Base-by-base conservation (phyloP, 1,140 invertebrate genomes). In the Zaprionus inermis region DNA sequence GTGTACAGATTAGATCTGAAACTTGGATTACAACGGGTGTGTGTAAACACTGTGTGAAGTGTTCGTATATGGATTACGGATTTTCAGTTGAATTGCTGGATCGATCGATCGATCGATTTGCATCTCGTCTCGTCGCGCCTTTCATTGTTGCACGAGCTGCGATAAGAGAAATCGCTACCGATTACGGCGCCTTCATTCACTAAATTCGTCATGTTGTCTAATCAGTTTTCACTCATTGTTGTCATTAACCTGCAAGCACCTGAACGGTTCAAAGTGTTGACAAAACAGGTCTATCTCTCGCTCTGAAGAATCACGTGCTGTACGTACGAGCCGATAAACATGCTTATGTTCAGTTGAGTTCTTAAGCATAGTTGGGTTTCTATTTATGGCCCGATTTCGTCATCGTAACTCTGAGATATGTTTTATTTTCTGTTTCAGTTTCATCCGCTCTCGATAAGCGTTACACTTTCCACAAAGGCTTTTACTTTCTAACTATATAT, bases 401-500 rank as follows among this genome's bases (percentile, higher is more conserved):
- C 83, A 88, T 88, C 74, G 61, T 70, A 61, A 67, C 46, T 41
- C 52, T 30, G 7, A 30, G 44, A 30, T 24, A 51, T 41, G 38
- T 72, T 16, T 28, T 61, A 24, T 34, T n/a, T 41, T 24, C 46
- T 22, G 36, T 18, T 38, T 30, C 30, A 32, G 67, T 36, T 65
- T 56, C 71, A 68, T 72, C 68, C 54, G 61, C 59, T 74, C 83
- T 71, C 83, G 83, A 86, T 86, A 86, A 86, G 83, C 76, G 63
- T 75, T 76, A 64, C 46, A 56, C 57, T 68, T 73, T 76, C 56
- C 49, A 57, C 49, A 57, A 18, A 28, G 51, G 70, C 74, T 77
- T 85, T 81, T 84, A 83, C 78, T 84, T 84, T 86, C 84, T 72
- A 72, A 49, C 44, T 49, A 20, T 10, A 9, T 18, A 16, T 9